Conservation (phyloP, 2,888 invertebrate species). For the Seira musarum region DNA sequence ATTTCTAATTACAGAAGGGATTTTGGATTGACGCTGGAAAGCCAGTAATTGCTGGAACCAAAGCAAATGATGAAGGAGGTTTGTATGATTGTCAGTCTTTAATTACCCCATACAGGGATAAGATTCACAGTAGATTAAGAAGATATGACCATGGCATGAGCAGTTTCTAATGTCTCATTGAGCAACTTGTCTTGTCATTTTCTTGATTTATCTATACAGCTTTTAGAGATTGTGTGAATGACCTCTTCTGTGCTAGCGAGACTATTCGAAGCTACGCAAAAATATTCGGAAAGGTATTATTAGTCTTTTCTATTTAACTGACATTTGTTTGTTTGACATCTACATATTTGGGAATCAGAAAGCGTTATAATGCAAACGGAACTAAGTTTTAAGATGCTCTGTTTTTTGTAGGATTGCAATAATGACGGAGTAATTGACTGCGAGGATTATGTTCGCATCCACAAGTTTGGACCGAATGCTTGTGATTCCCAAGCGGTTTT, state of each 20-base stretch:
- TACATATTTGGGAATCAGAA: no score
- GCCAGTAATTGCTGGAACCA: conserved; percentile 41
- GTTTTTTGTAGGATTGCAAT: conserved; percentile 64
- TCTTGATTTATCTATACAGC: conserved; percentile 65
- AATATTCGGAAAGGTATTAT: conserved; percentile 69
- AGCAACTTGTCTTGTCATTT: neutral
- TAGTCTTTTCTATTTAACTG: no score
- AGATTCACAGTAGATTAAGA: no score
- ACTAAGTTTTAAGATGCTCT: neutral
- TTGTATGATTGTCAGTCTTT: neutral
- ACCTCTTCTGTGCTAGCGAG: conserved; percentile 71
- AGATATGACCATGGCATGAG: no score
- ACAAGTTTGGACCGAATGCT: conserved; percentile 58
- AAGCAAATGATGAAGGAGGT: conserved; percentile 35
- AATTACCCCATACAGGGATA: no score
- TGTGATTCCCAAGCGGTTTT: conserved; percentile 41
- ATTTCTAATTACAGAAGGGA: conserved; percentile 70
- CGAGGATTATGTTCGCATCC: conserved; percentile 66
- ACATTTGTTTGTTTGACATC: no score
- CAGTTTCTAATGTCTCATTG: no score
- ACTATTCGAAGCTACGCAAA: conserved; percentile 71
- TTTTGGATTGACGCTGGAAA: conserved; percentile 71
- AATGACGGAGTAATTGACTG: conserved; percentile 65
- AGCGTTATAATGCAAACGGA: neutral
- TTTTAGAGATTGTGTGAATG: conserved; percentile 70